A percentile compares a stretch with the other conserved stretches of the same genome.
phyloP scores from a whole-genome alignment of 2,797 vertebrate species.

The Syngnathus rostellatus region DNA sequence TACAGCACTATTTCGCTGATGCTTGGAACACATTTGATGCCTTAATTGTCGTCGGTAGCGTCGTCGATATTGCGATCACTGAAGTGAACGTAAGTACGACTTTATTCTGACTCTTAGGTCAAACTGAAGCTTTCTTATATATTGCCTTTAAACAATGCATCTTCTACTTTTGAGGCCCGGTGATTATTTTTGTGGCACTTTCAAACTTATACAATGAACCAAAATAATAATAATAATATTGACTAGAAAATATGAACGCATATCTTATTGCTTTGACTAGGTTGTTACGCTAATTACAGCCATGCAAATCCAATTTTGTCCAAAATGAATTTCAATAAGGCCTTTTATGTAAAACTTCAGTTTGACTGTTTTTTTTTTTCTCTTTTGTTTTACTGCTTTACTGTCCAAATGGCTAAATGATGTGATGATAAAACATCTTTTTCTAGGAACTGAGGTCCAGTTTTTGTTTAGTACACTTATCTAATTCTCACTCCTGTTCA shows the following conservation, averaged over 20 bases:
- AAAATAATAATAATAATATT: not conserved
- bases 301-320: not conserved
- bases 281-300: not conserved
- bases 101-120: constrained; percentile 34
- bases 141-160: not conserved
- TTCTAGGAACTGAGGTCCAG: constrained; percentile 23
- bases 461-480: constrained; percentile 30
- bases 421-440: constrained; percentile 9
- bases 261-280: not conserved
- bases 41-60: constrained; percentile 99
- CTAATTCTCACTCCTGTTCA: constrained; percentile 67
- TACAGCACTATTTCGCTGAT: constrained; percentile 99
- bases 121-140: constrained; percentile 47
- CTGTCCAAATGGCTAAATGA: constrained; percentile 15
- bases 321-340: not conserved
- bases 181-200: not conserved
- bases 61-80: constrained; percentile 99
- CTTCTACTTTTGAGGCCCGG: not conserved
- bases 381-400: constrained; percentile 14
- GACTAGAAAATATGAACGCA: not conserved
- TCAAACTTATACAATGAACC: not conserved
- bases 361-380: constrained; percentile 30
- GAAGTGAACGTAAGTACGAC: constrained; percentile 88
- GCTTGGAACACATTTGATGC: constrained; percentile 99
- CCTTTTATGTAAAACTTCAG: constrained; percentile 53